phyloP scores from a whole-genome alignment of 64 coral and sea anemone genomes.

The Dendrophyllia cribrosa region DNA sequence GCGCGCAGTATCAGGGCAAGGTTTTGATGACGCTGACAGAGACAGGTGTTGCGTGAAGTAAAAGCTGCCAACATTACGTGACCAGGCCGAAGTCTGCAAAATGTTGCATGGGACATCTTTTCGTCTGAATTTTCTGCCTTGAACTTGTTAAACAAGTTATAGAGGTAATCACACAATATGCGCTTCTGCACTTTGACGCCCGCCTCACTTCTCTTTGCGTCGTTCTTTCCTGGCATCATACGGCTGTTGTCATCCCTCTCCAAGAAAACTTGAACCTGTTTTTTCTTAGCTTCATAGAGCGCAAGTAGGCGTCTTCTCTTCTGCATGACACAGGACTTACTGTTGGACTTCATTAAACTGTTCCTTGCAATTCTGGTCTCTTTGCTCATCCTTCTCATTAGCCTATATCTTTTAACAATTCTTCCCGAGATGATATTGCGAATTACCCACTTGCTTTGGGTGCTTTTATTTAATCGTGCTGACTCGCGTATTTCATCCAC shows the following conservation, averaged over 20 bases:
- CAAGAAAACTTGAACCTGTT: constrained; percentile 15
- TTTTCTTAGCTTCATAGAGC: too few species aligned
- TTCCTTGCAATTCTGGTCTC: constrained; percentile 42
- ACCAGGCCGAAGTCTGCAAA: constrained; percentile 35
- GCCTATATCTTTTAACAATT: constrained; percentile 57
- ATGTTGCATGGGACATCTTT: constrained; percentile 15
- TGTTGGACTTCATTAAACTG: too few species aligned
- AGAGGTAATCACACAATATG: constrained; percentile 38
- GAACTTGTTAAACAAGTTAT: constrained; percentile 23
- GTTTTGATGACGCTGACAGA: constrained; percentile 58
- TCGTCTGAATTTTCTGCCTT: constrained; percentile 33
- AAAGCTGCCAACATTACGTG: constrained; percentile 15
- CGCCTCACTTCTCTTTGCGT: constrained; percentile 31
- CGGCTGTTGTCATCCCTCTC: constrained; percentile 1
- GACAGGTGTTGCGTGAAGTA: constrained; percentile 36
- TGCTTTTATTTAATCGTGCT: constrained; percentile 21
- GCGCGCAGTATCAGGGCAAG: constrained; percentile 10
- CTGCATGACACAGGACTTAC: too few species aligned
- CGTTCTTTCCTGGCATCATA: too few species aligned
- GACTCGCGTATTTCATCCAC: constrained; percentile 23
- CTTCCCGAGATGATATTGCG: constrained; percentile 45
- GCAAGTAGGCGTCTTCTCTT: too few species aligned
- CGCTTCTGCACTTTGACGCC: constrained; percentile 46
- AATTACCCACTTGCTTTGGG: constrained; percentile 31
- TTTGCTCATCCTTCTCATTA: constrained; percentile 39